Evolutionary conservation across 2,113 vertebrate genomes (phyloP), one percentile per base, ranked within the genome.

Genomic region (Ophiodon elongatus): DNA sequence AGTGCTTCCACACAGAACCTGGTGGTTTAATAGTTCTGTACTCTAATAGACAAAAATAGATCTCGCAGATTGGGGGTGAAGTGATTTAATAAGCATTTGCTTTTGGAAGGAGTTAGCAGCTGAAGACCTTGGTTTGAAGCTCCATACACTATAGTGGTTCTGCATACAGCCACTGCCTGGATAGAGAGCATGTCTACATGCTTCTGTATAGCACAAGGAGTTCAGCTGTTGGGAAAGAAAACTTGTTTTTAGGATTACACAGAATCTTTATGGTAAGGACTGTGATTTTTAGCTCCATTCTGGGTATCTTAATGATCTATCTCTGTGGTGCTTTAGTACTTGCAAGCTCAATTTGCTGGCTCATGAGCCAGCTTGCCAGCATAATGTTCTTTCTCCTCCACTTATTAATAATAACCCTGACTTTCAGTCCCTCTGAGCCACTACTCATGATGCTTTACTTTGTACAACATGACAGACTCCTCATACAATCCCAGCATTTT

Each of bases 261-360:
- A 45, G 43, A 70, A 60, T 60, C 54, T 31, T 71, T 76, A 68
- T 57, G 68, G 50, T 62, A 4, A 72, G 39, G 65, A 56, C 37
- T 80, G 68, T 62, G 54, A 76, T 83, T 80, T 71, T 85, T 63
- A 64, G 57, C 80, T 90, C 56, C 81, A 76, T 79, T 79, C 81
- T 79, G 70, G 43, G 86, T 77, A 87, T 92, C 80, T 81, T 93
- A 91, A 93, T 92, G 88, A 89, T 80, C 80, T 84, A 83, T 90
- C 88, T 91, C 86, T 87, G 83, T 87, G 88, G 79, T 86, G 82
- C 82, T 90, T 90, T 87, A 73, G 70, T 87, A 86, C 81, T 91
- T 90, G 75, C 85, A 86, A 84, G 90, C 91, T 89, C 92, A 92
- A 91, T 93, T 93, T 91, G 88, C 91, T 92, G 88, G 89, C 89